These are phyloP conservation scores for Cephalophus harveyi DNA, from an alignment of 2,113 vertebrate species.

Conservation along the genomic window DNA sequence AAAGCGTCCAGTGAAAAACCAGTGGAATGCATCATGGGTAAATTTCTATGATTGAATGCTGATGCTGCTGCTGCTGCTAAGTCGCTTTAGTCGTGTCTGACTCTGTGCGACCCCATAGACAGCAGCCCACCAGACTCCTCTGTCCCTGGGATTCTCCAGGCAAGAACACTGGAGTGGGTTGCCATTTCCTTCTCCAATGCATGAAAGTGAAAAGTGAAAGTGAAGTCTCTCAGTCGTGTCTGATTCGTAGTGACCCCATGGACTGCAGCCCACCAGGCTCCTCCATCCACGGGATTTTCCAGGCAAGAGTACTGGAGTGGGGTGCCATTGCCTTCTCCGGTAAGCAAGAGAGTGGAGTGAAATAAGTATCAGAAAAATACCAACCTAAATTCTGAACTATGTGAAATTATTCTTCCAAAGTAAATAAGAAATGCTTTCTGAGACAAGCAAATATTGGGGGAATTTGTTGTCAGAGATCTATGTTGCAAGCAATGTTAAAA, in stretches of 20 bases:
- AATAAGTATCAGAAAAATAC: background rate
- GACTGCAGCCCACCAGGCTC: no score
- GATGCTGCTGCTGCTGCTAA: no score
- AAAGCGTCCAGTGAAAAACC: background rate
- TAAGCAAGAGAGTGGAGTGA: background rate
- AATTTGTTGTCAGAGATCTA: background rate
- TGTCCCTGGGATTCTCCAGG: no score
- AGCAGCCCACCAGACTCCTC: no score
- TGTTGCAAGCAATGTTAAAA: background rate
- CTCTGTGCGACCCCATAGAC: rapidly evolving
- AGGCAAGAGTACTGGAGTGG: background rate
- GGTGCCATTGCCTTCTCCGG: background rate
- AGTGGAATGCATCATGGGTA: background rate
- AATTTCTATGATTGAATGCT: background rate
- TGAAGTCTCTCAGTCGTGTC: no score
- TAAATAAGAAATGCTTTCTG: background rate
- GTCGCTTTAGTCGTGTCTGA: no score
- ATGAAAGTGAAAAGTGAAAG: no score
- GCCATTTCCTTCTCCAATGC: no score
- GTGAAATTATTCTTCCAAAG: background rate
- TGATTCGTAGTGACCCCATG: rapidly evolving
- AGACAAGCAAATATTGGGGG: background rate
- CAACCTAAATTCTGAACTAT: background rate
- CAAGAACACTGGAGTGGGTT: no score
- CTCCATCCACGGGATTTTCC: background rate